phyloP scores from a whole-genome alignment of 2,113 vertebrate genomes.

The Sprattus sprattus region DNA sequence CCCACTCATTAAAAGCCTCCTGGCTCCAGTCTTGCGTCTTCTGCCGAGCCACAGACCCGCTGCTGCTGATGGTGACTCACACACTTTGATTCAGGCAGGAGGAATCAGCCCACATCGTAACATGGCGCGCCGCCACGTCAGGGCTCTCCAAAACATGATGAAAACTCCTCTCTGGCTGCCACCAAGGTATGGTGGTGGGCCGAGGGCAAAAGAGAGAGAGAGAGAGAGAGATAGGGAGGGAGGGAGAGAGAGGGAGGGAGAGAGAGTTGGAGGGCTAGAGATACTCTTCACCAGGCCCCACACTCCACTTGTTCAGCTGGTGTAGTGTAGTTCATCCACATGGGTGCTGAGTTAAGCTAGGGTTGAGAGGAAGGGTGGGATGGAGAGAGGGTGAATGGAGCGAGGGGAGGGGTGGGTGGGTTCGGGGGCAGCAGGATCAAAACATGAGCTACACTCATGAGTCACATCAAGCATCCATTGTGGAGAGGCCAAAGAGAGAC shows the following conservation, averaged over 20 bases:
- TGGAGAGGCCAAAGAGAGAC: neutral
- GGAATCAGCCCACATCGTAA: neutral
- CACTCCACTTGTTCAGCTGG: neutral
- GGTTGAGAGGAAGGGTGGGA: neutral
- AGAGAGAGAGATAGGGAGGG: neutral
- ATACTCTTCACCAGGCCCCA: neutral
- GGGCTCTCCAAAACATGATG: neutral
- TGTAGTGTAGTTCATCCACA: neutral
- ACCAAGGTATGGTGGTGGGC: neutral
- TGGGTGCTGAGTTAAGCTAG: neutral
- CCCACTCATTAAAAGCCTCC: neutral
- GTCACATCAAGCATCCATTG: neutral
- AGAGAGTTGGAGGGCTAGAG: neutral
- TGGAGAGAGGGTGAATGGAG: neutral
- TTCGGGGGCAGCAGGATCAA: neutral
- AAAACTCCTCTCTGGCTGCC: neutral
- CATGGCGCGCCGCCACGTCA: neutral
- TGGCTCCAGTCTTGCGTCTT: neutral
- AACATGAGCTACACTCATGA: neutral
- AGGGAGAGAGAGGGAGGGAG: neutral
- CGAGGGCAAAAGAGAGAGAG: neutral
- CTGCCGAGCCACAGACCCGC: neutral
- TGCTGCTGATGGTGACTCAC: neutral
- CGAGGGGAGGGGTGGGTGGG: neutral
- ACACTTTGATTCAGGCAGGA: neutral